These are phyloP conservation scores for Apodemus sylvaticus DNA, from an alignment of 2,113 vertebrate genomes.

Conservation along the genomic window DNA sequence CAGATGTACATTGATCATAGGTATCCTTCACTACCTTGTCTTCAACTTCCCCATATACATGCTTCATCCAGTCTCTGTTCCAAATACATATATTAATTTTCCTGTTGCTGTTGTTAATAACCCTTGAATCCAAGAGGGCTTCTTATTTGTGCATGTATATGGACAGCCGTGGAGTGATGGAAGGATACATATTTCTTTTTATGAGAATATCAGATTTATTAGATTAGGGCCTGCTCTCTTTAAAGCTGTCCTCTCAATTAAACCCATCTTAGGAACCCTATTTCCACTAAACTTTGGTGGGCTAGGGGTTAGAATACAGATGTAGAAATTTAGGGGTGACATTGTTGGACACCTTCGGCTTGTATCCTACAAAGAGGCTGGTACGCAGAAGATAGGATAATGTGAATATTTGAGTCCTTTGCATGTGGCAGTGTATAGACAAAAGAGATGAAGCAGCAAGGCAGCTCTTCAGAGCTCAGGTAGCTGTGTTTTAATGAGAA, in stretches of 20 bases:
- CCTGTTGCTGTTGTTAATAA: background rate
- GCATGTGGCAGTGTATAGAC: background rate
- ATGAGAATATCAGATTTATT: background rate
- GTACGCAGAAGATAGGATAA: rapidly evolving
- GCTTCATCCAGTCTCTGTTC: background rate
- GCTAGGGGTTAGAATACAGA: background rate
- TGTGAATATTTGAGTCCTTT: background rate
- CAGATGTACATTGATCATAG: no score
- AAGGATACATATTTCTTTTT: background rate
- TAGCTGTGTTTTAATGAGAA: background rate
- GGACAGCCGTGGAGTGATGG: background rate
- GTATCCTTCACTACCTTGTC: background rate
- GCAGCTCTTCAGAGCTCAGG: background rate
- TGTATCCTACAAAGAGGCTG: background rate
- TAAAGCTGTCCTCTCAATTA: background rate
- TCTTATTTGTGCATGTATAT: background rate
- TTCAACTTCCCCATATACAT: background rate
- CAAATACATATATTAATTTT: background rate
- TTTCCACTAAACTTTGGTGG: background rate
- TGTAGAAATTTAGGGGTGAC: background rate
- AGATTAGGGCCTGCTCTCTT: background rate
- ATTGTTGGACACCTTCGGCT: background rate
- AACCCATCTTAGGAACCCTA: background rate
- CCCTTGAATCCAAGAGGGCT: background rate
- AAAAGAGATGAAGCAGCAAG: background rate